These are phyloP conservation scores for Gymnobelideus leadbeateri DNA, from an alignment of 2,113 vertebrate genomes.

Conservation along the genomic window DNA sequence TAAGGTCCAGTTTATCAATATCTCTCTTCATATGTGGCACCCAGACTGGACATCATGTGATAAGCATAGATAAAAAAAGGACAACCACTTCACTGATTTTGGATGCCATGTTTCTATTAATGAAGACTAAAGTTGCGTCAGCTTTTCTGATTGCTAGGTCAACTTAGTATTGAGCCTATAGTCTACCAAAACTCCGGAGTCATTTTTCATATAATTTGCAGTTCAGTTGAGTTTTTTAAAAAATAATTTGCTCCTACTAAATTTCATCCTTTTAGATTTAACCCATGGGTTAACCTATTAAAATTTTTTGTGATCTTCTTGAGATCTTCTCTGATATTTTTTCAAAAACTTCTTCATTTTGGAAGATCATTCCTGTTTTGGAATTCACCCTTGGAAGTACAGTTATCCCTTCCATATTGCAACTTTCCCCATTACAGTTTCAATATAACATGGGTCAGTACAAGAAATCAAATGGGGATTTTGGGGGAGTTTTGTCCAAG, in stretches of 20 bases:
- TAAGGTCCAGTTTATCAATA: background rate
- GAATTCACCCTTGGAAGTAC: background rate
- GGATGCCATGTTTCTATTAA: background rate
- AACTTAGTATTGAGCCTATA: background rate
- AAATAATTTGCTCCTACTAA: background rate
- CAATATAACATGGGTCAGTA: too few species aligned
- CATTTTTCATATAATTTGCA: background rate
- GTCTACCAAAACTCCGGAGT: background rate
- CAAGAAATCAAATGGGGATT: too few species aligned
- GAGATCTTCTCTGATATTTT: background rate
- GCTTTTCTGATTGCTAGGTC: background rate
- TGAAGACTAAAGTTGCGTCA: background rate
- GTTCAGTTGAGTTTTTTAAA: background rate
- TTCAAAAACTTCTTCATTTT: background rate
- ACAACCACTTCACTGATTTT: background rate
- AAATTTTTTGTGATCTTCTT: background rate
- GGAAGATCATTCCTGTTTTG: too few species aligned
- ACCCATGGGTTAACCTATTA: background rate
- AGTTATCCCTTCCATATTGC: background rate
- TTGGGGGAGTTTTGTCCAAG: too few species aligned
- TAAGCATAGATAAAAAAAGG: background rate
- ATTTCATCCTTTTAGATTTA: background rate
- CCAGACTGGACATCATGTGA: background rate
- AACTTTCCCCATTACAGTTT: too few species aligned
- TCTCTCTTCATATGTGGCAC: background rate